These are phyloP conservation scores for Centrocercus urophasianus DNA, from an alignment of 2,113 vertebrate species.

Conservation along the genomic window DNA sequence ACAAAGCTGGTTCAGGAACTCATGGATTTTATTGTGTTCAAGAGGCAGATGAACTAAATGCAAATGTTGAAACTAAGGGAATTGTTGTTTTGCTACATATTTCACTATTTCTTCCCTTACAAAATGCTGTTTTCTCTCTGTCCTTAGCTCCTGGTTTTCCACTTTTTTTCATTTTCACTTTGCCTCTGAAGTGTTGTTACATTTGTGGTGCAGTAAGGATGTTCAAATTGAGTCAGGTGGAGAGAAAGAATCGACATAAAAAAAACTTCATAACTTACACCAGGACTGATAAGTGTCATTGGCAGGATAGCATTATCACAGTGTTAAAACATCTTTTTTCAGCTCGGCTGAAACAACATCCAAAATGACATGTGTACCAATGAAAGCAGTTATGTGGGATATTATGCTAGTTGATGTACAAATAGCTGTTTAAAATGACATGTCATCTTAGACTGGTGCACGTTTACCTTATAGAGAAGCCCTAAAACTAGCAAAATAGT, in stretches of 20 bases:
- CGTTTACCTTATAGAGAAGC: neutral
- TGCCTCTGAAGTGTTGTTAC: neutral
- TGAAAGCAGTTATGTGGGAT: neutral
- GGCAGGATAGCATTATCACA: neutral
- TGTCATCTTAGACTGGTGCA: neutral
- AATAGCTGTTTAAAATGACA: neutral
- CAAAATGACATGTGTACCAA: neutral
- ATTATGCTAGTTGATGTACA: neutral
- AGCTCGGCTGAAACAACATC: neutral
- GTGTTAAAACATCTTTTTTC: neutral
- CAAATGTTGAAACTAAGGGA: neutral
- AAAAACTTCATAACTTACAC: neutral
- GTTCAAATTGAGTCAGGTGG: neutral
- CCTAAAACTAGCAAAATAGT: neutral
- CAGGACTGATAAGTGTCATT: neutral
- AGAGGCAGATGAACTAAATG: neutral
- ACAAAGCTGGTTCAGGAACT: neutral
- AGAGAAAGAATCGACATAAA: neutral
- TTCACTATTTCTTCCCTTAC: neutral
- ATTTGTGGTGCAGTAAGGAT: neutral
- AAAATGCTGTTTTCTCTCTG: neutral
- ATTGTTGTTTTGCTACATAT: neutral
- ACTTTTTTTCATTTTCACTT: neutral
- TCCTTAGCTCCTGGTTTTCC: neutral
- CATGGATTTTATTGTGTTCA: neutral